Conservation (phyloP, 2,797 vertebrate genomes). For the Octomys mimax region DNA sequence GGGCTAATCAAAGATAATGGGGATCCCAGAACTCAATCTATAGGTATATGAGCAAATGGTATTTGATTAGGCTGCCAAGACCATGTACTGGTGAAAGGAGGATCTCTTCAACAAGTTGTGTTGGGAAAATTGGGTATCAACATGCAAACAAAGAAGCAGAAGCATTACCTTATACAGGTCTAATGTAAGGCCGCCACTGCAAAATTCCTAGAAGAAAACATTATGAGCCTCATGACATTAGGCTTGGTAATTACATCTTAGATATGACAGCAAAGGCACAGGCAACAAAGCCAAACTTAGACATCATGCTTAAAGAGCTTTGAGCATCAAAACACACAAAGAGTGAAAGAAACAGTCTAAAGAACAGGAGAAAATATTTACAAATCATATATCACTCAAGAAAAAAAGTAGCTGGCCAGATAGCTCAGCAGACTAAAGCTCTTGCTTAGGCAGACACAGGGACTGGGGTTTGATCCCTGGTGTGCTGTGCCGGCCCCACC, state of each 20-base stretch:
- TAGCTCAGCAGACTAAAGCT: too few species aligned
- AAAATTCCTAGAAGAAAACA: not conserved
- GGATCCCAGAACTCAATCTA: not conserved
- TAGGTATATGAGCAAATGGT: not conserved
- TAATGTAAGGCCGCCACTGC: not conserved
- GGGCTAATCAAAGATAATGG: not conserved
- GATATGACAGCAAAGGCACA: too few species aligned
- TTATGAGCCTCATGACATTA: not conserved
- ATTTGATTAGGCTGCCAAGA: not conserved
- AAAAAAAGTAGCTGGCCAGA: too few species aligned
- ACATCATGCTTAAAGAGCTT: not conserved
- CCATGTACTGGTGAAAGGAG: too few species aligned
- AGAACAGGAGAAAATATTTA: not conserved
- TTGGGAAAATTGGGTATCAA: not conserved
- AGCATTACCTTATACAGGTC: not conserved
- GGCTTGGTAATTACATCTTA: not conserved
- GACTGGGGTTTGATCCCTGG: too few species aligned
- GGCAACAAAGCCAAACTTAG: too few species aligned
- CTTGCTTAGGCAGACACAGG: too few species aligned
- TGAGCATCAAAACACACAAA: not conserved
- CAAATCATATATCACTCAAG: not conserved
- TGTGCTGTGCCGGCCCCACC: too few species aligned
- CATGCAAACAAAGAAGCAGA: not conserved
- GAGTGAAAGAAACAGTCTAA: not conserved
- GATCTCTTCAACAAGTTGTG: not conserved